Evolutionary conservation across 2,888 invertebrate species (phyloP).

Genomic region (Lymantria dispar): DNA sequence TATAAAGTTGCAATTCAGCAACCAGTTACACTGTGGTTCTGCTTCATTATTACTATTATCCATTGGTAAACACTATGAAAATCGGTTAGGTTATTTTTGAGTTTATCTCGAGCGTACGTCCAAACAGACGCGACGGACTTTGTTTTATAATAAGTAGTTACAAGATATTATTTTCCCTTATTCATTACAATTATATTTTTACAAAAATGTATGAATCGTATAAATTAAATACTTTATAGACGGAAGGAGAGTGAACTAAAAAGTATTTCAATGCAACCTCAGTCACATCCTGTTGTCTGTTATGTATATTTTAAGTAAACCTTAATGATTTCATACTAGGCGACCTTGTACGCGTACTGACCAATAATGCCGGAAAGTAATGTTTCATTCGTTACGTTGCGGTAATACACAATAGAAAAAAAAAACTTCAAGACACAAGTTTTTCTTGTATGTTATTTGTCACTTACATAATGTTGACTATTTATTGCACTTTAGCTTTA

Average conservation of each 20-base stretch:
- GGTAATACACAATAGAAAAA: constrained; percentile 21
- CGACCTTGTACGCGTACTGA: constrained; percentile 21
- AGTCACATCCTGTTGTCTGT: constrained; percentile 1
- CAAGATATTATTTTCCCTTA: no score
- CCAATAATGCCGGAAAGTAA: constrained; percentile 28
- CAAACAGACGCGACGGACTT: no score
- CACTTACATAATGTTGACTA: background rate
- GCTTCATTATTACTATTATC: no score
- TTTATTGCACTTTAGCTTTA: no score
- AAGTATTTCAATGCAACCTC: background rate
- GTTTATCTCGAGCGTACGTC: no score
- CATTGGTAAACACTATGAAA: no score
- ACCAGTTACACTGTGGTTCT: no score
- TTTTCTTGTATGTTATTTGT: background rate
- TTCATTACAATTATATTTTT: no score
- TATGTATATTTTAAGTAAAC: constrained; percentile 1
- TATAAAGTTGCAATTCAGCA: no score
- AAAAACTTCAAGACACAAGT: constrained; percentile 1
- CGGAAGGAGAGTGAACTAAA: background rate
- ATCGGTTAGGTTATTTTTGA: no score
- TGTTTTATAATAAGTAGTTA: no score
- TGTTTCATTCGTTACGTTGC: constrained; percentile 14
- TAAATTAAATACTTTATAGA: background rate
- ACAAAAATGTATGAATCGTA: background rate
- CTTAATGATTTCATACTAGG: background rate